phyloP scores from a whole-genome alignment of 1,140 invertebrate genomes.

The Campoletis sonorensis region DNA sequence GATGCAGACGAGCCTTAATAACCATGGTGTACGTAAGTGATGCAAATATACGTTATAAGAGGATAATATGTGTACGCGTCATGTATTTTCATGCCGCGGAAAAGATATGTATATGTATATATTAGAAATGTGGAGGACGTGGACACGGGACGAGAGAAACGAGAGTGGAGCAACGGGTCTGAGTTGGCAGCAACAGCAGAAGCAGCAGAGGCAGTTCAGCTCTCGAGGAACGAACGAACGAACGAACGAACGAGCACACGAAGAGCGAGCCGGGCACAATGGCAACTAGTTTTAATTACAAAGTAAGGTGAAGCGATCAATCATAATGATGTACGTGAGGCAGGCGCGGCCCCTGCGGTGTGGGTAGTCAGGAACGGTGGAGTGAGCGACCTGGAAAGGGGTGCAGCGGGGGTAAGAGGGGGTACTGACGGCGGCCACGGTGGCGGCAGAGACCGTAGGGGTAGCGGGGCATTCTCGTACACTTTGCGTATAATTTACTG shows the following conservation, averaged over 20 bases:
- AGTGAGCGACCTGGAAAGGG: constrained; percentile 42
- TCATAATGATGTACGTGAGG: constrained; percentile 78
- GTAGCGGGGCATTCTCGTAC: constrained; percentile 72
- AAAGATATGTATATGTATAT: constrained; percentile 59
- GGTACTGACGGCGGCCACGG: constrained; percentile 28
- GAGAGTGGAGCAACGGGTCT: constrained; percentile 22
- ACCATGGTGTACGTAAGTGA: neutral
- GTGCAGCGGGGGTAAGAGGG: neutral
- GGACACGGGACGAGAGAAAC: constrained; percentile 47
- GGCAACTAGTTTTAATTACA: constrained; percentile 78
- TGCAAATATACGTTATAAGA: constrained; percentile 15
- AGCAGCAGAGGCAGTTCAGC: constrained; percentile 51
- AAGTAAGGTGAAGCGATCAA: constrained; percentile 78
- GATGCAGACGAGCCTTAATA: neutral
- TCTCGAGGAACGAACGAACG: neutral
- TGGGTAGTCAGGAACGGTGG: constrained; percentile 58
- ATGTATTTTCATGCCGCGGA: neutral
- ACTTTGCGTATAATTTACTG: constrained; percentile 78
- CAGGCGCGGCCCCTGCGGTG: constrained; percentile 73
- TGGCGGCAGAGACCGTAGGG: constrained; percentile 44
- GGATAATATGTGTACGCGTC: constrained; percentile 24
- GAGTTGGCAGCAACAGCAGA: constrained; percentile 25
- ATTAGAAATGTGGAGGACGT: constrained; percentile 69
- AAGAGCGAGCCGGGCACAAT: constrained; percentile 69
- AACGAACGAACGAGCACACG: constrained; percentile 41